phyloP scores from a whole-genome alignment of 2,113 vertebrate species.

The Stegastes partitus region DNA sequence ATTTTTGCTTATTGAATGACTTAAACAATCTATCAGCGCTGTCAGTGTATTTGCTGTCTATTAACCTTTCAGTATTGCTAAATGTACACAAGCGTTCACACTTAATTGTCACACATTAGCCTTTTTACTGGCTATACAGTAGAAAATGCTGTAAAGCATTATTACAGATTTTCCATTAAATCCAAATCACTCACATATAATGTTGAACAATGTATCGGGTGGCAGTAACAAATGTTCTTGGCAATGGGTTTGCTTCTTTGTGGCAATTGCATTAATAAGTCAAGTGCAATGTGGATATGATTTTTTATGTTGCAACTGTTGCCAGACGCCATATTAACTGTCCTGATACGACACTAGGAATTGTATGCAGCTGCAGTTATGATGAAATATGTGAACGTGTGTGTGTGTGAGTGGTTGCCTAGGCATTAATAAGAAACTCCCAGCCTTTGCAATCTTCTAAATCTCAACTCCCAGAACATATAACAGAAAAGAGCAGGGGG shows the following conservation, averaged over 20 bases:
- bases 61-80: too few species aligned
- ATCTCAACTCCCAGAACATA: conserved; percentile 36
- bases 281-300: not conserved
- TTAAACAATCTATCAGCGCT: too few species aligned
- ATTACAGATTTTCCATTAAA: not conserved
- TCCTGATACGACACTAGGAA: not conserved
- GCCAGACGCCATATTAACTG: not conserved
- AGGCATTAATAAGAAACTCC: not conserved
- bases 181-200: not conserved
- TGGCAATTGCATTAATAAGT: not conserved
- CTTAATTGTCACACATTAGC: too few species aligned
- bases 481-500: conserved; percentile 18
- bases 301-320: not conserved
- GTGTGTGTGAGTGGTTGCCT: not conserved
- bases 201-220: not conserved
- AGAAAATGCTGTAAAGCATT: not conserved
- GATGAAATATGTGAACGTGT: not conserved
- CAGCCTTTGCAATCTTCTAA: conserved; percentile 19
- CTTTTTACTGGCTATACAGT: too few species aligned
- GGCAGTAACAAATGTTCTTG: not conserved
- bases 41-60: too few species aligned
- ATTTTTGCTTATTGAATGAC: too few species aligned
- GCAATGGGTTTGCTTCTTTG: not conserved
- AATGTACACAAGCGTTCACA: too few species aligned
- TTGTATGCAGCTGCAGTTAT: not conserved